Evolutionary conservation across 2,888 invertebrate species (phyloP).

Genomic region (Athalia cordata): DNA sequence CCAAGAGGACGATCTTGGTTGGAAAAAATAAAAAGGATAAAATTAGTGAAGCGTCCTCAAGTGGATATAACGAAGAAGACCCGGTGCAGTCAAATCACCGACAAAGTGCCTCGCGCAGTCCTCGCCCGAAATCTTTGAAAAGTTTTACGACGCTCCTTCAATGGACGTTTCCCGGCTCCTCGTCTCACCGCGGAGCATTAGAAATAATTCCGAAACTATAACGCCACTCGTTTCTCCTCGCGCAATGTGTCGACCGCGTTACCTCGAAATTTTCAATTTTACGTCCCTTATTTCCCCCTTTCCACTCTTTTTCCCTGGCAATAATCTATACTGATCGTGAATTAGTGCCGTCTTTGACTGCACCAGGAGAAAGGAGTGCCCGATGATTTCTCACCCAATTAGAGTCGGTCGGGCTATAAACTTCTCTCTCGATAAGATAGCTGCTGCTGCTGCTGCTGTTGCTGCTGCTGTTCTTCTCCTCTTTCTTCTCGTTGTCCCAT

Average conservation of each 20-base stretch:
- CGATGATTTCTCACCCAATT: constrained; percentile 73
- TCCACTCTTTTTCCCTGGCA: constrained; percentile 33
- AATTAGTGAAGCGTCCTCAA: constrained; percentile 44
- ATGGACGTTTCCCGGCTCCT: constrained; percentile 19
- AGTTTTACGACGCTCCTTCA: constrained; percentile 27
- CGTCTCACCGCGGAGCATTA: neutral
- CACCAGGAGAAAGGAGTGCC: constrained; percentile 70
- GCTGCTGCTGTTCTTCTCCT: constrained; percentile 12
- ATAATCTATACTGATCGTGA: constrained; percentile 65
- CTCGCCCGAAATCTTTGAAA: constrained; percentile 19
- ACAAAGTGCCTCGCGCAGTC: constrained; percentile 36
- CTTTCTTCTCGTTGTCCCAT: constrained; percentile 22
- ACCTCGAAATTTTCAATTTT: constrained; percentile 1
- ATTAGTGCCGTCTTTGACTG: constrained; percentile 66
- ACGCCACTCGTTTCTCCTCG: no score
- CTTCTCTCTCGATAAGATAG: constrained; percentile 72
- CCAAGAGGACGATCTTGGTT: constrained; percentile 4
- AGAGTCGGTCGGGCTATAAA: constrained; percentile 73
- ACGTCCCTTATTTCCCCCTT: neutral
- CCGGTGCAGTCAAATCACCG: constrained; percentile 38
- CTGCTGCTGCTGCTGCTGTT: neutral
- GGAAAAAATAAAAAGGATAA: constrained; percentile 27
- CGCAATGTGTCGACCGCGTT: no score
- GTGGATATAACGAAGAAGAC: constrained; percentile 42
- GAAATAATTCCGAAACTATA: no score